Evolutionary conservation across 2,113 vertebrate genomes (phyloP).

Genomic region (Phalacrocorax aristotelis): DNA sequence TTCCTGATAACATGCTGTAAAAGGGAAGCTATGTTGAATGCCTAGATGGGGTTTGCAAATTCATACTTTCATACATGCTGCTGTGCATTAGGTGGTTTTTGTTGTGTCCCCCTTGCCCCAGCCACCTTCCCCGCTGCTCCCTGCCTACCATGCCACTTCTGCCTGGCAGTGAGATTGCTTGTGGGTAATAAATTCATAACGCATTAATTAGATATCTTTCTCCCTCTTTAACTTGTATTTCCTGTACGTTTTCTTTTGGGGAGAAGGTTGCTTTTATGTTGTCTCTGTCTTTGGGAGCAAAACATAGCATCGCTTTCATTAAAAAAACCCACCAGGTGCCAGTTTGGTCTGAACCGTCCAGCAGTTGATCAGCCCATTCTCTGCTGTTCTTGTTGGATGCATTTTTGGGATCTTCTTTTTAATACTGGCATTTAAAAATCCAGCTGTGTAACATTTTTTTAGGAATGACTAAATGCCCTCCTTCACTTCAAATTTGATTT

Average conservation of each 20-base stretch:
- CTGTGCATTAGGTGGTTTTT: neutral
- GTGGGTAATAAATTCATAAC: neutral
- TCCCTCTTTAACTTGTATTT: neutral
- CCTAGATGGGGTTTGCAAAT: fast-evolving
- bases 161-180: fast-evolving
- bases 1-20: neutral
- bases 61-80: fast-evolving
- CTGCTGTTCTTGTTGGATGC: neutral
- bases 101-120: fast-evolving
- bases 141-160: fast-evolving
- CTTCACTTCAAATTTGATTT: neutral
- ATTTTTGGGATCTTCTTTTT: neutral
- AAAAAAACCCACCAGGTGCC: neutral
- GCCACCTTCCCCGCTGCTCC: fast-evolving
- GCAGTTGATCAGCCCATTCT: neutral
- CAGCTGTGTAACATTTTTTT: neutral
- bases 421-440: neutral
- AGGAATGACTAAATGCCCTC: neutral
- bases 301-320: fast-evolving
- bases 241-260: neutral
- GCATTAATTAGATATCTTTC: neutral
- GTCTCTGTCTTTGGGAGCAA: neutral
- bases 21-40: neutral
- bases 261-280: neutral
- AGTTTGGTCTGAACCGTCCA: neutral